A percentile compares a stretch with the other conserved stretches of the same genome.
These are phyloP conservation scores for Notodonta dromedarius DNA, from an alignment of 2,888 invertebrate genomes.

Conservation along the genomic window DNA sequence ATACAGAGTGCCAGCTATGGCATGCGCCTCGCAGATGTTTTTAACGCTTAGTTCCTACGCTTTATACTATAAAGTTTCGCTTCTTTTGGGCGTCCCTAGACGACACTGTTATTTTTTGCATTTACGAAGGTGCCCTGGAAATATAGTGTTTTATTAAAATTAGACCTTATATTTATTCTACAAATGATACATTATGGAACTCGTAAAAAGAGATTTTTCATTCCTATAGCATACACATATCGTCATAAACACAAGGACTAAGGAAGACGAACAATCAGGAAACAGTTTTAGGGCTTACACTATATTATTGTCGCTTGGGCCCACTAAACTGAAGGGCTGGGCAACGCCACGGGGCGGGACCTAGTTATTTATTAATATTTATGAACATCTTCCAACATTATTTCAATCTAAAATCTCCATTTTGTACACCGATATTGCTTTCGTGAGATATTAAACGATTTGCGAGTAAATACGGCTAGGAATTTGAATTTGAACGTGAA, in stretches of 20 bases:
- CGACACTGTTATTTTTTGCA: too few relatives aligned
- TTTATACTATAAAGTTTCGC: too few relatives aligned
- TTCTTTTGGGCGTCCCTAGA: too few relatives aligned
- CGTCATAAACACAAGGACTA: not conserved
- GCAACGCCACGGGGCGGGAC: constrained; percentile 16
- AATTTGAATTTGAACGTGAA: constrained; percentile 45
- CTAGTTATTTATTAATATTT: constrained; percentile 44
- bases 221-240: not conserved
- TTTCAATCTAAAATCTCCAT: constrained; percentile 40
- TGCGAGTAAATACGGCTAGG: constrained; percentile 42
- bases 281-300: constrained; percentile 1
- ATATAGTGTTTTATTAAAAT: too few relatives aligned
- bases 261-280: not conserved
- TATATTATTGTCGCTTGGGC: constrained; percentile 29
- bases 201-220: not conserved
- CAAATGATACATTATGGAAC: not conserved
- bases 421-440: constrained; percentile 44
- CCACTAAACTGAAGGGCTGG: constrained; percentile 28
- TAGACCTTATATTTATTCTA: not conserved
- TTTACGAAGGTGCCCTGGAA: too few relatives aligned
- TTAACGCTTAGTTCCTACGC: too few relatives aligned
- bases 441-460: constrained; percentile 48
- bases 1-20: too few relatives aligned
- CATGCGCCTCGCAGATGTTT: too few relatives aligned
- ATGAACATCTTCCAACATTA: constrained; percentile 43